A percentile compares a stretch with the other conserved stretches of the same genome.
phyloP scores from a whole-genome alignment of 2,797 vertebrate species.

The Gambusia yucatana region DNA sequence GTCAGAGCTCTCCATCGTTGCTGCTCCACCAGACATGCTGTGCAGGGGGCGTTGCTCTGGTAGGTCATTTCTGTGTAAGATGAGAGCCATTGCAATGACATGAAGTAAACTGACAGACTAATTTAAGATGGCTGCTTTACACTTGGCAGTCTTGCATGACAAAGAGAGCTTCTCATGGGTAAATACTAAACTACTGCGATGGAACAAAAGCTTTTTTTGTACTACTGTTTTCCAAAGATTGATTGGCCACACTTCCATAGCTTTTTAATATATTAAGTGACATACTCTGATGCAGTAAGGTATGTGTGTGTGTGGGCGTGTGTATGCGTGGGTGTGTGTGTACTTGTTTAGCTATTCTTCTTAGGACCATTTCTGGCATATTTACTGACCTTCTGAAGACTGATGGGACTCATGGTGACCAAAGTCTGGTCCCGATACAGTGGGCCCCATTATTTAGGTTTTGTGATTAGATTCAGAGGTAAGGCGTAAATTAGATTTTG shows the following conservation, averaged over 20 bases:
- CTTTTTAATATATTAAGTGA: neutral
- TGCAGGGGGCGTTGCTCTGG: slow-evolving; percentile 27
- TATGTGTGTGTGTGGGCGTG: too few species aligned
- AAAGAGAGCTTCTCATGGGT: neutral
- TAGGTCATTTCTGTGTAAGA: slow-evolving; percentile 37
- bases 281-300: neutral
- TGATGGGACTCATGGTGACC: too few species aligned
- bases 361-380: too few species aligned
- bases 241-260: neutral
- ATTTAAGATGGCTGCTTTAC: slow-evolving; percentile 64
- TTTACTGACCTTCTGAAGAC: too few species aligned
- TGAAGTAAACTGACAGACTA: slow-evolving; percentile 47
- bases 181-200: neutral
- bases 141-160: slow-evolving; percentile 8
- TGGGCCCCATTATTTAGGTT: too few species aligned
- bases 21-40: slow-evolving; percentile 18
- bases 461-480: too few species aligned
- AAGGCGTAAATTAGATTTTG: too few species aligned
- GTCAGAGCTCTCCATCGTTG: slow-evolving; percentile 15
- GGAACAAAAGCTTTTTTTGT: neutral
- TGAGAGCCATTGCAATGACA: slow-evolving; percentile 39
- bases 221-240: neutral
- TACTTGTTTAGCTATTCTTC: too few species aligned
- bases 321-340: too few species aligned
- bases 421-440: too few species aligned